These are phyloP conservation scores for Protomyctophum bolini DNA, from an alignment of 2,113 vertebrate genomes.

Conservation along the genomic window DNA sequence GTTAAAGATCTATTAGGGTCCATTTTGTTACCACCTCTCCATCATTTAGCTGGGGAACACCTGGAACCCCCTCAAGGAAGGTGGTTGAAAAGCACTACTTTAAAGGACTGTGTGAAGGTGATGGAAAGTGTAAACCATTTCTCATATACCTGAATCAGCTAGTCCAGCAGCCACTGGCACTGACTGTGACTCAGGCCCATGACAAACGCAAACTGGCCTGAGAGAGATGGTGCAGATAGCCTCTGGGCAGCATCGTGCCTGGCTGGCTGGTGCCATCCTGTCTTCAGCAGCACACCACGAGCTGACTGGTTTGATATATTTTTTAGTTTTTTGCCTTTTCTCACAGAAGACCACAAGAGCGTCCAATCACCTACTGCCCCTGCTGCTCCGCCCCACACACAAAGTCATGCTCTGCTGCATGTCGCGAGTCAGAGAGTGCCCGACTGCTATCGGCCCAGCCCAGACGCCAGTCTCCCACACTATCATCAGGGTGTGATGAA, in stretches of 20 bases:
- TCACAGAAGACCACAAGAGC: slow-evolving; percentile 65
- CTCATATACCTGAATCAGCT: slow-evolving; percentile 56
- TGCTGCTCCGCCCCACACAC: slow-evolving; percentile 63
- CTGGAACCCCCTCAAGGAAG: no score
- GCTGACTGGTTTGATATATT: slow-evolving; percentile 64
- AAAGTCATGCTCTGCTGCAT: slow-evolving; percentile 60
- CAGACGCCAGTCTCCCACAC: slow-evolving; percentile 57
- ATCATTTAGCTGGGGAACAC: no score
- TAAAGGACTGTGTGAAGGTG: not conserved
- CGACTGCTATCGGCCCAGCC: slow-evolving; percentile 57
- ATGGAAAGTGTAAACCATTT: not conserved
- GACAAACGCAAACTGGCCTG: slow-evolving; percentile 61
- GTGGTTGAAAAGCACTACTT: not conserved
- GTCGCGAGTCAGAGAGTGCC: slow-evolving; percentile 52
- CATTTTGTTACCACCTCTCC: no score
- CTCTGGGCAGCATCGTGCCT: slow-evolving; percentile 58
- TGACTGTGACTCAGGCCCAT: slow-evolving; percentile 60
- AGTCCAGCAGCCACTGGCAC: slow-evolving; percentile 34
- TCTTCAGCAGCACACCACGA: slow-evolving; percentile 59
- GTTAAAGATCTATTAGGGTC: no score
- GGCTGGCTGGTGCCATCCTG: slow-evolving; percentile 75
- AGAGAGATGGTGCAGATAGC: slow-evolving; percentile 70
- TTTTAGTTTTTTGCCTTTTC: slow-evolving; percentile 53
- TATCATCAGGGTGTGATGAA: slow-evolving; percentile 74
- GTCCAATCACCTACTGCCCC: slow-evolving; percentile 15